Evolutionary conservation across 2,113 vertebrate species (phyloP).

Genomic region (Oophaga pumilio): DNA sequence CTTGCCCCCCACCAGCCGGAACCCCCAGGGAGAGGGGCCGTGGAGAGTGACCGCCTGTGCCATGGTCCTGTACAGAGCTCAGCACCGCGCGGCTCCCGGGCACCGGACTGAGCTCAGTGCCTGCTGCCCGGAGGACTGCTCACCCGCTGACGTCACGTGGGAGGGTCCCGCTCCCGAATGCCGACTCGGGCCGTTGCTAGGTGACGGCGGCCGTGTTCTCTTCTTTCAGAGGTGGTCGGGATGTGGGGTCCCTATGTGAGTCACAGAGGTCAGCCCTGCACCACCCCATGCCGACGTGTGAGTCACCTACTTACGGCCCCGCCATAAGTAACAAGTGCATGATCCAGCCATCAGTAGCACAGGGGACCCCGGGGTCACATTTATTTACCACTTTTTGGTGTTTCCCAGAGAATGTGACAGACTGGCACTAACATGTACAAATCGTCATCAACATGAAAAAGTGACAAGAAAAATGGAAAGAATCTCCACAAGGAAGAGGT

Average conservation of each 20-base stretch:
- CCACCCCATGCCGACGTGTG: too few species aligned
- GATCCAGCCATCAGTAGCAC: too few species aligned
- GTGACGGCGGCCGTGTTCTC: background rate
- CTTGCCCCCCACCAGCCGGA: slow-evolving; percentile 91
- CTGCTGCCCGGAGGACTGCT: slow-evolving; percentile 51
- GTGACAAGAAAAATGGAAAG: too few species aligned
- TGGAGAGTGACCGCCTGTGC: slow-evolving; percentile 83
- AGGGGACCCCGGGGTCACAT: too few species aligned
- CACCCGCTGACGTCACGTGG: slow-evolving; percentile 57
- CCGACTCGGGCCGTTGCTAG: slow-evolving; percentile 25
- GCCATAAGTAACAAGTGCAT: too few species aligned
- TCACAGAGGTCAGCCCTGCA: too few species aligned
- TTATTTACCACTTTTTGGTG: too few species aligned
- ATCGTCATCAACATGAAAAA: too few species aligned
- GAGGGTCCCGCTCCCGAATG: slow-evolving; percentile 35
- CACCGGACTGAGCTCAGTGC: background rate
- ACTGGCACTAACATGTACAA: too few species aligned
- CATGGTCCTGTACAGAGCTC: slow-evolving; percentile 67
- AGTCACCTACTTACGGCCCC: too few species aligned
- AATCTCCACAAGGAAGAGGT: too few species aligned
- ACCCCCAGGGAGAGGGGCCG: slow-evolving; percentile 94
- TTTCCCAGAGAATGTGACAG: too few species aligned
- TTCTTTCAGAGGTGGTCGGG: background rate
- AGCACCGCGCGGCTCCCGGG: slow-evolving; percentile 10
- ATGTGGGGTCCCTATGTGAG: background rate